Evolutionary conservation across 2,888 invertebrate species (phyloP), one percentile per base, ranked within the genome.

Genomic region (Deladenus siricidicola): DNA sequence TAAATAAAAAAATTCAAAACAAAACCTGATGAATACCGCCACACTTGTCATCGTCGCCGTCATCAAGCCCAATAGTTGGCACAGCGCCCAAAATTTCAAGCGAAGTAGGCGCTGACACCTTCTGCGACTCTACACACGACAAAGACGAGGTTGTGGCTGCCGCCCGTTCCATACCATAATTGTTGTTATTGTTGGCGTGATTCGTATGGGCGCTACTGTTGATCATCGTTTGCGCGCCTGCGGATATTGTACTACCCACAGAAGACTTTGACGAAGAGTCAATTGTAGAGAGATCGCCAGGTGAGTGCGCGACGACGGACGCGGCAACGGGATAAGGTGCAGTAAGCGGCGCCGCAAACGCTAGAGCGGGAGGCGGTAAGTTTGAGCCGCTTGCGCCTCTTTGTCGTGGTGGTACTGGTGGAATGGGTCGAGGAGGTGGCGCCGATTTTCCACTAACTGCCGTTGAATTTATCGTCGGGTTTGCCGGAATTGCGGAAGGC

Each of bases 371-470:
- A 8, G 49, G 8, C 14, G 39, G 39, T 14, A 34, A 34, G 14
- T 34, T 34, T 14, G 14, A 34, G 39, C 39, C 51, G 19, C 51
- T 50, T n/a, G 66, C 50, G 23, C 54, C 61, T 21, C 30, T 30
- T 24, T 56, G 56, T 45, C 65, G 47, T 14, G 65, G 67, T 8
- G 65, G 65, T 19, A 65, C 50, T 17, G 65, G 65, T 6, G 65
- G 65, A 19, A 56, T 39, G 14, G 70, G 60, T 17, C 52, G 30
- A 24, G 58, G 57, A 24, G 63, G 51, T 56, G 64, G 54, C 39
- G 54, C 24, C 42, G n/a, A 10, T 45, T 56, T n/a, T 6, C 39
- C 39, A 14, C 8, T 14, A 14, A 34, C 39, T n/a, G n/a, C n/a
- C 29, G 3, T 4, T 19, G n/a, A 50, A n/a, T 28, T 26, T 59